Evolutionary conservation across 1,140 invertebrate genomes (phyloP).

Genomic region (Macrostomum lignano): DNA sequence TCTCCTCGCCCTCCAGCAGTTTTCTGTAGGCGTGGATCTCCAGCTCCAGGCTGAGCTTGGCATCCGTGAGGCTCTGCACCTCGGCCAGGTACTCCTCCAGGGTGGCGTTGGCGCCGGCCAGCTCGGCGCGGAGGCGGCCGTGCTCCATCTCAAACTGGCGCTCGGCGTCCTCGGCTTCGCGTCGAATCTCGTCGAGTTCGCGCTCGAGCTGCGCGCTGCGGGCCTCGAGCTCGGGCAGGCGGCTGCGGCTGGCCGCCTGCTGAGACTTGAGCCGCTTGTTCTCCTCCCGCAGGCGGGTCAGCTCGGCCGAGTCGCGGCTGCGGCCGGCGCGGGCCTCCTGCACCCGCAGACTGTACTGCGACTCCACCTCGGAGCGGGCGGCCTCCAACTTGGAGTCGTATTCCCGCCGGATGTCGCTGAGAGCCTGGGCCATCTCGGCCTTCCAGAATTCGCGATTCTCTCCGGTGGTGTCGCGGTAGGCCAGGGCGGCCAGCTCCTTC

Average conservation of each 20-base stretch:
- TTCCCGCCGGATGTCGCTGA: slow-evolving; percentile 3
- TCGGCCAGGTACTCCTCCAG: neutral
- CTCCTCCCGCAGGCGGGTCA: neutral
- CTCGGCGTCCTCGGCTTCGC: neutral
- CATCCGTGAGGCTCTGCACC: slow-evolving; percentile 1
- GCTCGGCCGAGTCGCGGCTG: neutral
- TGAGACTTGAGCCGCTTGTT: slow-evolving; percentile 1
- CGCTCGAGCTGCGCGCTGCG: neutral
- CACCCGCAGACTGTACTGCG: slow-evolving; percentile 1
- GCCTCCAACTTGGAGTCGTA: slow-evolving; percentile 1
- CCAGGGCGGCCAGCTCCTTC: neutral
- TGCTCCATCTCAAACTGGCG: slow-evolving; percentile 1
- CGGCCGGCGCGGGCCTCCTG: neutral
- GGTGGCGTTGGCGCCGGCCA: neutral
- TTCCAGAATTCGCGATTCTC: slow-evolving; percentile 3
- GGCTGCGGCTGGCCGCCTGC: neutral
- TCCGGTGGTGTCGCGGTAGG: slow-evolving; percentile 1
- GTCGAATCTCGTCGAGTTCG: neutral
- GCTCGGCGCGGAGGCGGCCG: neutral
- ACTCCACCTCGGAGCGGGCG: neutral
- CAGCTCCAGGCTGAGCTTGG: neutral
- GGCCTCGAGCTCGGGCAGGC: neutral
- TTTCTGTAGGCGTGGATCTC: slow-evolving; percentile 5
- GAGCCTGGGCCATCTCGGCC: neutral
- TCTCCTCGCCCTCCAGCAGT: slow-evolving; percentile 5